These are phyloP conservation scores for Alcedo quadribrachys DNA, from an alignment of 2,797 vertebrate genomes.

Conservation along the genomic window DNA sequence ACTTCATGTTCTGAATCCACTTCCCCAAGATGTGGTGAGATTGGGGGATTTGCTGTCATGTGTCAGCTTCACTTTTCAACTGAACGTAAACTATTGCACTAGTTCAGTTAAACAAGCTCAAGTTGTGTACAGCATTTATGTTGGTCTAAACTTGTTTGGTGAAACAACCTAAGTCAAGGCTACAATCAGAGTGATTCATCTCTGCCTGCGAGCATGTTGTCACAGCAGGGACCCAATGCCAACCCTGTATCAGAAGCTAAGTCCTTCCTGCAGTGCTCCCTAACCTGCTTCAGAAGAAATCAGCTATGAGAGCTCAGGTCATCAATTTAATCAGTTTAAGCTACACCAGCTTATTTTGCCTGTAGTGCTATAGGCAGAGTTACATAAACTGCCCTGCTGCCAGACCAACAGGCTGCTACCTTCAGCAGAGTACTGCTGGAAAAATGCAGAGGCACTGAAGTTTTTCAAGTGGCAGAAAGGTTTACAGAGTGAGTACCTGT, in stretches of 20 bases:
- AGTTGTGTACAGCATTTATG: neutral
- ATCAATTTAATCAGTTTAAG: neutral
- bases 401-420: neutral
- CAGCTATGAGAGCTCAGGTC: neutral
- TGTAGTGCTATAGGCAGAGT: neutral
- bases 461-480: neutral
- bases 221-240: neutral
- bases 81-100: neutral
- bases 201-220: accelerated
- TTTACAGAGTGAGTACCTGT: neutral
- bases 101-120: neutral
- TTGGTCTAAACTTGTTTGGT: neutral
- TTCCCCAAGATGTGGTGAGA: neutral
- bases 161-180: neutral
- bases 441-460: neutral
- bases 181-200: neutral
- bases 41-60: neutral
- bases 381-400: neutral
- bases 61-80: neutral
- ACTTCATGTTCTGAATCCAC: neutral
- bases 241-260: neutral
- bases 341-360: neutral
- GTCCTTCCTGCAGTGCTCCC: neutral
- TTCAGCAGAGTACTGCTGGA: neutral
- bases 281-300: neutral